Evolutionary conservation across 2,888 invertebrate genomes (phyloP).

Genomic region (Himalopsyche kuldschensis): DNA sequence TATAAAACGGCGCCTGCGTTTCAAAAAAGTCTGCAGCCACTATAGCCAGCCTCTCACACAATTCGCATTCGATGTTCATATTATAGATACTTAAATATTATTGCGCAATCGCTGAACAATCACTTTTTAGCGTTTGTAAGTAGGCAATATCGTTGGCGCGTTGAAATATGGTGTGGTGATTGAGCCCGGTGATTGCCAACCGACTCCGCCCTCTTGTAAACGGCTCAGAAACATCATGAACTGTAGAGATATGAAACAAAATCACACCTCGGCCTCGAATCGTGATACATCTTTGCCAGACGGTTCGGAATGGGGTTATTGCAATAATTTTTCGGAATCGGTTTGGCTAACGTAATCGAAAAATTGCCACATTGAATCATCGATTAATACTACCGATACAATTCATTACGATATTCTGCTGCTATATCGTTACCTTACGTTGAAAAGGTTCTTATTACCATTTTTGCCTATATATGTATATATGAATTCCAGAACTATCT

Average conservation of each 20-base stretch:
- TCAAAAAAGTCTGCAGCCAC: too few species aligned
- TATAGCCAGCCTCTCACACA: background rate
- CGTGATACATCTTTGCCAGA: background rate
- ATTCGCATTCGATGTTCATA: background rate
- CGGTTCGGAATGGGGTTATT: background rate
- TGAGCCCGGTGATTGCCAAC: constrained; percentile 13
- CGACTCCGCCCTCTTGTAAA: constrained; percentile 10
- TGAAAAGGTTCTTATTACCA: too few species aligned
- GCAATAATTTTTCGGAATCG: background rate
- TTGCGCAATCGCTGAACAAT: constrained; percentile 30
- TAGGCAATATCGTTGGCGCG: constrained; percentile 31
- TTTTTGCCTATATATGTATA: too few species aligned
- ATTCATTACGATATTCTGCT: too few species aligned
- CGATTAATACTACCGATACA: too few species aligned
- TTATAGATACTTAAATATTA: constrained; percentile 2
- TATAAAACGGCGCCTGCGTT: too few species aligned
- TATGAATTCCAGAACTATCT: too few species aligned
- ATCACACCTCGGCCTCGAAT: constrained; percentile 8
- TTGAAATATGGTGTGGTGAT: constrained; percentile 29
- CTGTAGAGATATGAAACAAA: background rate
- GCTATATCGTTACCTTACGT: too few species aligned
- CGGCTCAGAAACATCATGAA: background rate
- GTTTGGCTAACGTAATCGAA: background rate
- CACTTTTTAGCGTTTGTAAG: constrained; percentile 29
- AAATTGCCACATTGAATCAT: background rate